These are phyloP conservation scores for Aphyosemion australe DNA, from an alignment of 2,113 vertebrate species.

Conservation along the genomic window DNA sequence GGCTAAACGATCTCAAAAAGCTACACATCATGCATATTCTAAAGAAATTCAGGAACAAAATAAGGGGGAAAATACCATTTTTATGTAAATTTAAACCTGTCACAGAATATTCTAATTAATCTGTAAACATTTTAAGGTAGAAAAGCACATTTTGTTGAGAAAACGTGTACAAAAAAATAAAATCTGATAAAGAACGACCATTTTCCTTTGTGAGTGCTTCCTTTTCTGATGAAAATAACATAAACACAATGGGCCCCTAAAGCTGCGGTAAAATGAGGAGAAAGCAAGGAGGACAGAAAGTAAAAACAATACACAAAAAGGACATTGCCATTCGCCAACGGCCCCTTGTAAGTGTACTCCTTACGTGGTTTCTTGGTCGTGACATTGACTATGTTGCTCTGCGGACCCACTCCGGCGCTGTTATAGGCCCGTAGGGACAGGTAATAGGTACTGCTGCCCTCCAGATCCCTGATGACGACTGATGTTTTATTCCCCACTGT, in stretches of 20 bases:
- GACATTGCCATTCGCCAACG: conserved; percentile 8
- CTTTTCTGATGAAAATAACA: conserved; percentile 3
- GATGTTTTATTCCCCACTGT: conserved; percentile 89
- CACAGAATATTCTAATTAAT: background rate
- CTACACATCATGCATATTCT: too few species aligned
- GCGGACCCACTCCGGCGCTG: conserved; percentile 89
- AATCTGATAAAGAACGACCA: too few species aligned
- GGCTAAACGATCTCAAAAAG: too few species aligned
- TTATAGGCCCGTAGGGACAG: conserved; percentile 90
- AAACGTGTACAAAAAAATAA: background rate
- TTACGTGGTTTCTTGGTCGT: conserved; percentile 95
- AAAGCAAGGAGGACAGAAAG: background rate
- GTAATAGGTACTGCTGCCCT: conserved; percentile 86
- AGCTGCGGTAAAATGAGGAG: conserved; percentile 3
- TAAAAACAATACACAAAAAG: conserved; percentile 16
- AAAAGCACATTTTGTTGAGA: background rate
- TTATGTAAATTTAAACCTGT: conserved; percentile 4
- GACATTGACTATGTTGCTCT: conserved; percentile 86
- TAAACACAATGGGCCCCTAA: background rate
- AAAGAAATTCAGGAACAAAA: too few species aligned
- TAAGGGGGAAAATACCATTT: too few species aligned
- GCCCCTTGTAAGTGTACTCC: conserved; percentile 38
- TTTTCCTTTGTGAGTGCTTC: background rate
- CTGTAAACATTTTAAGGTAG: background rate
- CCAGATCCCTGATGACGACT: conserved; percentile 83